A percentile compares a stretch with the other conserved stretches of the same genome.
These are phyloP conservation scores for Diglossa cyanea DNA, from an alignment of 2,797 vertebrate genomes.

Conservation along the genomic window DNA sequence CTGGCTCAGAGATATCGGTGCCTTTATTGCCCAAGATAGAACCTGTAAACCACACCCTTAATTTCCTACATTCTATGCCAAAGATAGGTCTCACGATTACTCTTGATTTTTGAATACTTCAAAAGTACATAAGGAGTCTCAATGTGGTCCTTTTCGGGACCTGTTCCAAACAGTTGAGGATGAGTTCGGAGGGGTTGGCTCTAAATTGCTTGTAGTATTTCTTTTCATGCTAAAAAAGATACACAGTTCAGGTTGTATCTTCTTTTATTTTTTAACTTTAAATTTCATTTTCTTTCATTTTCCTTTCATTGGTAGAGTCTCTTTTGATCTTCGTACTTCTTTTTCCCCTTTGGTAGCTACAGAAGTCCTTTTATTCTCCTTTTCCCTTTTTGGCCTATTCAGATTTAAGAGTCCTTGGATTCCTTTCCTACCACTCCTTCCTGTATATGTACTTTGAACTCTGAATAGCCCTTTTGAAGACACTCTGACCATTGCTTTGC, in stretches of 20 bases:
- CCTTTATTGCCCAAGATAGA: not conserved
- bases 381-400: not conserved
- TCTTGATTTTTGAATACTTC: not conserved
- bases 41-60: not conserved
- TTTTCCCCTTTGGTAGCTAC: not conserved
- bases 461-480: constrained; percentile 13
- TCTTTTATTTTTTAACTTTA: not conserved
- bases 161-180: not conserved
- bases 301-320: not conserved
- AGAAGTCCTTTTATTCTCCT: not conserved
- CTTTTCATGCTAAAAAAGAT: not conserved
- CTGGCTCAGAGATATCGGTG: not conserved
- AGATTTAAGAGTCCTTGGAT: not conserved
- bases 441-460: constrained; percentile 24
- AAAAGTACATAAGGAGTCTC: not conserved
- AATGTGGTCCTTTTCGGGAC: not conserved
- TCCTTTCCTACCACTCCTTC: constrained; percentile 39
- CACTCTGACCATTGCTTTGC: not conserved
- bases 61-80: not conserved
- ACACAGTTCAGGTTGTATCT: not conserved
- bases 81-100: not conserved
- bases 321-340: not conserved
- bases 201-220: not conserved
- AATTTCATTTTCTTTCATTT: not conserved
- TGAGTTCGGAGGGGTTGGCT: not conserved